These are phyloP conservation scores for Drosophila multiciliata DNA, from an alignment of 2,888 invertebrate genomes.

Conservation along the genomic window DNA sequence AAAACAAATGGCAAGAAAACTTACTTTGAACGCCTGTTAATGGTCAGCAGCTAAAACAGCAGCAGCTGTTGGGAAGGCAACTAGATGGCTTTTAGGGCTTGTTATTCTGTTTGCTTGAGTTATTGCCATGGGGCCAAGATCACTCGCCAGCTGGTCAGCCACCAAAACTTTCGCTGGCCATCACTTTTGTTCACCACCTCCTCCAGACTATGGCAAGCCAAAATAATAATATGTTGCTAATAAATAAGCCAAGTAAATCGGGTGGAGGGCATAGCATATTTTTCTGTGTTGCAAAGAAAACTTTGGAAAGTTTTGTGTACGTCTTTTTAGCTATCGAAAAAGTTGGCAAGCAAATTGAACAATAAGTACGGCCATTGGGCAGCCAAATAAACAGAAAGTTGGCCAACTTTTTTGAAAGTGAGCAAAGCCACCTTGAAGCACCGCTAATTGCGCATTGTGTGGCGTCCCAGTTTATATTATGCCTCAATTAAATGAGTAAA, in stretches of 20 bases:
- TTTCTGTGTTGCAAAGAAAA: conserved; percentile 46
- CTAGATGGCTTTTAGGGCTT: conserved; percentile 56
- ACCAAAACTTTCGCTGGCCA: conserved; percentile 54
- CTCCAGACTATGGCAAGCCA: conserved; percentile 19
- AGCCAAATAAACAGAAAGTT: conserved; percentile 50
- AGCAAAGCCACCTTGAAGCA: conserved; percentile 25
- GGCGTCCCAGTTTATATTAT: conserved; percentile 12
- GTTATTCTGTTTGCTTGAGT: conserved; percentile 47
- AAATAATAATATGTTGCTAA: conserved; percentile 80
- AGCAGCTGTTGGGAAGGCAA: conserved; percentile 51
- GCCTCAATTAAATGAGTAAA: not conserved
- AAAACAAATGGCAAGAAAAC: conserved; percentile 34
- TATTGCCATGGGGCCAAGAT: conserved; percentile 25
- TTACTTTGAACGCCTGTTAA: conserved; percentile 53
- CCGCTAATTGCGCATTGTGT: conserved; percentile 38
- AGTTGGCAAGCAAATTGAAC: conserved; percentile 63
- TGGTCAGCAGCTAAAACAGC: conserved; percentile 56
- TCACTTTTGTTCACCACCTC: conserved; percentile 24
- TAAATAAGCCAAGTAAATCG: conserved; percentile 62
- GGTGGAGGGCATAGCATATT: conserved; percentile 40
- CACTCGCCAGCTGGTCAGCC: conserved; percentile 51
- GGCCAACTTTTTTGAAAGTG: conserved; percentile 34
- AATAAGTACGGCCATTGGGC: conserved; percentile 36
- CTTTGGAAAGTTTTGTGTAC: conserved; percentile 48
- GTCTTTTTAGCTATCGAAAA: conserved; percentile 42